Base-by-base conservation (phyloP, 2,888 invertebrate genomes). In the Polia nebulosa region DNA sequence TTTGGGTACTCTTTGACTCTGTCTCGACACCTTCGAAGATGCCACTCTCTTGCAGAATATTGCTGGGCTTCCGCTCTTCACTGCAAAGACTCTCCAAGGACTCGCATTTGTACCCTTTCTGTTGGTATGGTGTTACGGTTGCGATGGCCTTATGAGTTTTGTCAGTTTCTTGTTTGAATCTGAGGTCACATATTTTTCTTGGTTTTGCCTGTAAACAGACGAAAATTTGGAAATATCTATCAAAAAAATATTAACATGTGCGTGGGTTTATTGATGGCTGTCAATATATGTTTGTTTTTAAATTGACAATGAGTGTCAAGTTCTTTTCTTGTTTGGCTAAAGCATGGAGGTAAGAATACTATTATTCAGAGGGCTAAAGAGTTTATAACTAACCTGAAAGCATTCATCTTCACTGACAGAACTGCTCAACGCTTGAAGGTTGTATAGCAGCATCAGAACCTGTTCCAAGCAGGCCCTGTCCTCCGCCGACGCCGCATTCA, bases 21-120 rank as follows among this genome's bases (percentile, higher is more conserved):
- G 94, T 93, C 79, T 96, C 96, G 36, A 93, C 96, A 53, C 95
- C 97, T 85, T 97, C 97, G 85, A 97, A 97, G 79, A 97, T 97
- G 32, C 97, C 97, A 84, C 97, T 97, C 86, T 97, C 97, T 86
- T 97, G 97, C 34, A 97, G 93, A 84, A 97, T 94, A 84, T 94
- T 96, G 77, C 89, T 95, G 80, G 95, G 96, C 91, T 92, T 96
- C 88, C 91, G 94, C 70, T 96, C 96, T 73, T 95, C 94, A 71
- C 87, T 90, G 78, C 93, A 93, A 68, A 95, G 91, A 81, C 94
- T 95, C 78, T 95, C 95, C 55, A 95, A 88, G 59, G 94, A 95
- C 80, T 94, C 95, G 78, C 92, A 90, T 89, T 96, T 93, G 89
- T 94, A 91, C 77, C 95, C 92, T 89, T 96, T 93, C 79, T 92